Evolutionary conservation across 2,797 vertebrate species (phyloP).

Genomic region (Sebastes cheni): DNA sequence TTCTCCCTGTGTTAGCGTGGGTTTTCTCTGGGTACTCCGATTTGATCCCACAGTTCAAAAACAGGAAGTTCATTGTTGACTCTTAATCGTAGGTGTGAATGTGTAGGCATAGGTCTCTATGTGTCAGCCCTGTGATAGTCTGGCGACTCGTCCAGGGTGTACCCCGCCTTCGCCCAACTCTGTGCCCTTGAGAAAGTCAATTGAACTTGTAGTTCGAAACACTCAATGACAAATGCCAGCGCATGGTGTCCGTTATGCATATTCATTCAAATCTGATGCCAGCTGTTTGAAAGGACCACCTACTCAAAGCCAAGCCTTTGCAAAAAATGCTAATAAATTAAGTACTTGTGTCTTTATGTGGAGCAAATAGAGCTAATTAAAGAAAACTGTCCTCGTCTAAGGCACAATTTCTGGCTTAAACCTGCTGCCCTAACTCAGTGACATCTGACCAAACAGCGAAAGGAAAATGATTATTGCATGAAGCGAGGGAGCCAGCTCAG

Average conservation of each 20-base stretch:
- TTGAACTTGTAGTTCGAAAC: slow-evolving; percentile 56
- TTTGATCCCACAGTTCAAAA: too few relatives aligned
- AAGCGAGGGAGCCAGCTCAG: slow-evolving; percentile 1
- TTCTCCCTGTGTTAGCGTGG: too few relatives aligned
- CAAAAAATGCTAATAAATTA: slow-evolving; percentile 45
- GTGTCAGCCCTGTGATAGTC: too few relatives aligned
- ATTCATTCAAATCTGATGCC: slow-evolving; percentile 68
- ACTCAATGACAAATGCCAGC: slow-evolving; percentile 60
- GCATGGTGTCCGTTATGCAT: slow-evolving; percentile 55
- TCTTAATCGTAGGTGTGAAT: too few relatives aligned
- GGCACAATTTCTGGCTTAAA: neutral
- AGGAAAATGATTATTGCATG: slow-evolving; percentile 21
- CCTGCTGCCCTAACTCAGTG: neutral
- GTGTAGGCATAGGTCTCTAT: too few relatives aligned
- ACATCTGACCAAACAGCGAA: slow-evolving; percentile 14
- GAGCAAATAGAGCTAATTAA: slow-evolving; percentile 1
- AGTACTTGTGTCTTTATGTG: slow-evolving; percentile 2
- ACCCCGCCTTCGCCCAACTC: neutral
- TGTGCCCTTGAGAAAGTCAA: slow-evolving; percentile 47
- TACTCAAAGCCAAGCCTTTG: slow-evolving; percentile 59
- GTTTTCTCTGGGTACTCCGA: too few relatives aligned
- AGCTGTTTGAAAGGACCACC: slow-evolving; percentile 67
- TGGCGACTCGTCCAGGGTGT: too few relatives aligned
- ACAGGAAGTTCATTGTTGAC: too few relatives aligned
- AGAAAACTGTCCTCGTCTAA: neutral